Evolutionary conservation across 1,140 invertebrate genomes (phyloP).

Genomic region (Prorops nasuta): DNA sequence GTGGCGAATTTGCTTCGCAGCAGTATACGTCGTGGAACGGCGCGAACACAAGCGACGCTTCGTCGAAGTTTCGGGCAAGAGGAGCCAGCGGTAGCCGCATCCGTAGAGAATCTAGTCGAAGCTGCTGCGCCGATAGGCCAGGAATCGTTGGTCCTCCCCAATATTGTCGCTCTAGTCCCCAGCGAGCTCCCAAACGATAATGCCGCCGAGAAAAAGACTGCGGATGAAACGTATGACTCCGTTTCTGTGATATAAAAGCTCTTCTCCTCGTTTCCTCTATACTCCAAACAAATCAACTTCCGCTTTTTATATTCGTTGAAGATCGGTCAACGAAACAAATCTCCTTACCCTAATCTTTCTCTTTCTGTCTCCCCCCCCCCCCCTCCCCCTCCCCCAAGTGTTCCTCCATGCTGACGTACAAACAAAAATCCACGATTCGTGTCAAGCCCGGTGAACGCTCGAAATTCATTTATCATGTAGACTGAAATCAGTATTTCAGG

Average conservation of each 20-base stretch:
- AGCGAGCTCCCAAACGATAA: conserved; percentile 25
- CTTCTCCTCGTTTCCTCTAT: too few species aligned
- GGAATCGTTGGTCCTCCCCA: conserved; percentile 53
- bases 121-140: conserved; percentile 61
- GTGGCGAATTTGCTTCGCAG: conserved; percentile 62
- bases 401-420: too few species aligned
- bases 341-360: too few species aligned
- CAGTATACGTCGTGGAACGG: conserved; percentile 58
- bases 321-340: background rate
- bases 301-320: conserved; percentile 7
- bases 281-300: too few species aligned
- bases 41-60: conserved; percentile 36
- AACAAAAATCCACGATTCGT: too few species aligned
- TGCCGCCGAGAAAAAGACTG: conserved; percentile 51
- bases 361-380: too few species aligned
- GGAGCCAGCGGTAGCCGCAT: conserved; percentile 46
- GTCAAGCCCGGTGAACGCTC: too few species aligned
- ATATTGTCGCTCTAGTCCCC: conserved; percentile 45
- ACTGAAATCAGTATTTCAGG: conserved; percentile 19
- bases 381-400: too few species aligned
- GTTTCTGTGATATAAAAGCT: conserved; percentile 57
- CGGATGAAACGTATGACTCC: conserved; percentile 43
- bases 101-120: conserved; percentile 61
- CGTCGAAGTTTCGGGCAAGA: conserved; percentile 34
- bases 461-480: conserved; percentile 11